phyloP scores from a whole-genome alignment of 1,140 invertebrate genomes.

The Hetaerina americana region DNA sequence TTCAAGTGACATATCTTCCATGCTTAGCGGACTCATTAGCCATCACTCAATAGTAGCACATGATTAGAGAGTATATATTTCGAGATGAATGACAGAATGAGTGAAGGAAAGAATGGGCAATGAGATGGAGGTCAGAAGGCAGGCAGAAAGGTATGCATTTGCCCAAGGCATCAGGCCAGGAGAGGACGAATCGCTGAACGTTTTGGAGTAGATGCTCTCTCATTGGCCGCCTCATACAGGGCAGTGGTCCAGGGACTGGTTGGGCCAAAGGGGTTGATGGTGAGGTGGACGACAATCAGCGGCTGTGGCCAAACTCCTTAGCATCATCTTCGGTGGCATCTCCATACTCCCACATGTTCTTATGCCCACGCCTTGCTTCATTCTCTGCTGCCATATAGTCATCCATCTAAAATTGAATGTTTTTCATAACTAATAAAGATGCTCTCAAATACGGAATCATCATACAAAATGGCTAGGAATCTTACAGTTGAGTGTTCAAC shows the following conservation, averaged over 20 bases:
- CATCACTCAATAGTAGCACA: background rate
- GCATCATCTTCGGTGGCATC: constrained; percentile 92
- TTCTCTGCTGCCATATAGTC: constrained; percentile 78
- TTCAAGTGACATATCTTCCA: background rate
- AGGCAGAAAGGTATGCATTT: background rate
- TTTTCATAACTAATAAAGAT: constrained; percentile 8
- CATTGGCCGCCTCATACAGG: background rate
- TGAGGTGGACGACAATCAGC: constrained; percentile 1
- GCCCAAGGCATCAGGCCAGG: background rate
- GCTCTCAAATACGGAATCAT: too few species aligned
- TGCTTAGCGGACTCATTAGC: background rate
- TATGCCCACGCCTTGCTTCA: constrained; percentile 66
- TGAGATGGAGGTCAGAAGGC: background rate
- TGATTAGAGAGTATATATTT: background rate
- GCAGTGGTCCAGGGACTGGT: background rate
- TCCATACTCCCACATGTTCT: constrained; percentile 90
- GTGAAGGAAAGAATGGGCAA: background rate
- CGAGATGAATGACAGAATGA: background rate
- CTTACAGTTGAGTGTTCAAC: background rate
- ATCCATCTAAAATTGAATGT: constrained; percentile 38
- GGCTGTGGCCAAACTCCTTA: constrained; percentile 58
- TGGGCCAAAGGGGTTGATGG: background rate
- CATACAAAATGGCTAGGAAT: too few species aligned
- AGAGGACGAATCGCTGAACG: background rate
- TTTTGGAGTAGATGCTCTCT: background rate